Base-by-base conservation (phyloP, 2,888 invertebrate species). In the Apotomis turbidana region DNA sequence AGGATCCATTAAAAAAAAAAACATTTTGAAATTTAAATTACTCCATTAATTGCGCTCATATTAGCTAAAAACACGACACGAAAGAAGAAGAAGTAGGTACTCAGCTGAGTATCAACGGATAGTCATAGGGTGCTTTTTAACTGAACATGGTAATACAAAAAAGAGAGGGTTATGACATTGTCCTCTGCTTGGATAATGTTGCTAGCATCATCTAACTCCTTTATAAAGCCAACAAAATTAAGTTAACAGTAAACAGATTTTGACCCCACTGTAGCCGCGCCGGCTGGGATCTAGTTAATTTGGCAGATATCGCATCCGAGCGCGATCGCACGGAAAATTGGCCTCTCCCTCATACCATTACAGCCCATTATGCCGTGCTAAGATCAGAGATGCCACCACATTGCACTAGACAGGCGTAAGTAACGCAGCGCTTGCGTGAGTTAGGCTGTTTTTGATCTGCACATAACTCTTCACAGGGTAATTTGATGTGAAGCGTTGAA, bases 251-350 rank as follows among this genome's bases (percentile, higher is more conserved):
- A 10, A 27, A 27, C 4, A 10, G 62, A 63, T 69, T 55, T 49
- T 84, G 78, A 60, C 71, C 64, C 79, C 86, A 89, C 77, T 90
- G 84, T 87, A 74, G 87, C 83, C 59, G 74, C 52, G 52, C 73
- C 84, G 66, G 73, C 71, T 78, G 77, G 84, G 87, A 71, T 71
- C 67, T 55, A 71, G 90, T 91, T 92, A 91, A 91, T 91, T 90
- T 90, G 87, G 87, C 79, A 85, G 87, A 86, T 89, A 89, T 87
- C 87, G 85, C 79, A 80, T 81, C 81, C 82, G 81, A 79, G 81
- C 80, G 90, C 88, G 87, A 86, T 89, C 88, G 85, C 83, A 90
- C 87, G 90, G 90, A 91, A 92, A 92, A 92, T 92, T 92, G 90
- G 86, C 81, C 88, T 87, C 87, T 86, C 81, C 85, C 69, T 86